Evolutionary conservation across 1,140 invertebrate species (phyloP).

Genomic region (Telenomus remus): DNA sequence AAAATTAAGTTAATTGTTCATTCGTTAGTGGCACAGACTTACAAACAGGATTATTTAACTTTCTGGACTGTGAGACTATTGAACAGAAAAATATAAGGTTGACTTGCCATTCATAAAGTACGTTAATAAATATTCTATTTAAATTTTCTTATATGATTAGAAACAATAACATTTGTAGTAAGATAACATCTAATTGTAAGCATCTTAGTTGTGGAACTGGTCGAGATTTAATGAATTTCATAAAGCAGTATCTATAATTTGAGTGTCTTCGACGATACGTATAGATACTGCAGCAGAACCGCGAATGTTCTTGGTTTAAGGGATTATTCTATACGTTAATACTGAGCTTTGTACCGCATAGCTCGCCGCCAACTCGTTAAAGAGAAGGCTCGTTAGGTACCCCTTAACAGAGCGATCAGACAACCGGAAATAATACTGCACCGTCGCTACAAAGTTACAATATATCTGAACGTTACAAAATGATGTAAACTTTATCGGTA

Average conservation of each 20-base stretch:
- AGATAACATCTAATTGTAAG: no score
- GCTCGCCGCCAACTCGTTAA: conserved; percentile 51
- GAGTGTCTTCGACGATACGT: conserved; percentile 25
- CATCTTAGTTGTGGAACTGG: no score
- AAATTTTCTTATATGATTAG: no score
- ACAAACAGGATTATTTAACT: no score
- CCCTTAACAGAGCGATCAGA: conserved; percentile 59
- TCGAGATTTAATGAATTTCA: conserved; percentile 20
- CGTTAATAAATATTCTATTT: no score
- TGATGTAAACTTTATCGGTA: conserved; percentile 47
- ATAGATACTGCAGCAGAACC: conserved; percentile 41
- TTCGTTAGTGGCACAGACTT: no score
- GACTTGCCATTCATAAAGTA: no score
- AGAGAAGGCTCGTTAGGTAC: conserved; percentile 53
- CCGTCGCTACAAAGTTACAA: conserved; percentile 46
- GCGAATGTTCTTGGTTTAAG: conserved; percentile 59
- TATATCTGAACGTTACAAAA: conserved; percentile 48
- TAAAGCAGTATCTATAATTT: conserved; percentile 20
- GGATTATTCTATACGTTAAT: conserved; percentile 67
- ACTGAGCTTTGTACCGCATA: conserved; percentile 58
- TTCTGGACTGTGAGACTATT: no score
- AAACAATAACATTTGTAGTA: no score
- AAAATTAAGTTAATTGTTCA: no score
- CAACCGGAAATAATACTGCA: conserved; percentile 55
- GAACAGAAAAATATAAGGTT: no score